phyloP scores from a whole-genome alignment of 2,888 invertebrate genomes.

The Therioaphis trifolii region DNA sequence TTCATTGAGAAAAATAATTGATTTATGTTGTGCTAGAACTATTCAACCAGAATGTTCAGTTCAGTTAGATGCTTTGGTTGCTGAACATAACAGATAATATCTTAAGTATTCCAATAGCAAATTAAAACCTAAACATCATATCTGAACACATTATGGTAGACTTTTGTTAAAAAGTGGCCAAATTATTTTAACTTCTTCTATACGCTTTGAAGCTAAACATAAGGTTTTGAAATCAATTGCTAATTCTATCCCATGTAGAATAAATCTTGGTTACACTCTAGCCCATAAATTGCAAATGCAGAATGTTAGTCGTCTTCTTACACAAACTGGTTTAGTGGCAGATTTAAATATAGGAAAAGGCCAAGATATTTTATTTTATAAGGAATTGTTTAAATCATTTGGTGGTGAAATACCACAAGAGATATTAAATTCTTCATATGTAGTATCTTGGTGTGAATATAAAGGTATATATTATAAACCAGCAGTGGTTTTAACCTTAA shows the following conservation, averaged over 20 bases:
- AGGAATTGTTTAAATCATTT: slow-evolving; percentile 20
- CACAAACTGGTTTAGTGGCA: background rate
- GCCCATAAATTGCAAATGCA: background rate
- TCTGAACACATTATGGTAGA: slow-evolving; percentile 6
- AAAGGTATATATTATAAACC: slow-evolving; percentile 18
- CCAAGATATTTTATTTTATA: background rate
- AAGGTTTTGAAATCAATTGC: background rate
- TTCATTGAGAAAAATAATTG: slow-evolving; percentile 5
- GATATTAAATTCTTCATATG: background rate
- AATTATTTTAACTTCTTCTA: slow-evolving; percentile 19
- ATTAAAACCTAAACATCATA: background rate
- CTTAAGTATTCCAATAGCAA: background rate
- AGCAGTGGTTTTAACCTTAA: background rate
- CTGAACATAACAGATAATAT: slow-evolving; percentile 1
- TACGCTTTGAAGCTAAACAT: slow-evolving; percentile 11
- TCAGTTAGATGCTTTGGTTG: slow-evolving; percentile 18
- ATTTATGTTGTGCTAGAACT: slow-evolving; percentile 16
- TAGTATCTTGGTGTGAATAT: slow-evolving; percentile 4
- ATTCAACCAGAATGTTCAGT: slow-evolving; percentile 24
- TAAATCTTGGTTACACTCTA: slow-evolving; percentile 7
- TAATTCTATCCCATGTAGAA: background rate
- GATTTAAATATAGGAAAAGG: slow-evolving; percentile 7
- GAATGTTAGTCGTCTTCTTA: background rate
- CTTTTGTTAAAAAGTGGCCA: background rate
- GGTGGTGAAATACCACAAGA: background rate